phyloP scores from a whole-genome alignment of 1,140 invertebrate species.

The Aphaenogaster rudis region DNA sequence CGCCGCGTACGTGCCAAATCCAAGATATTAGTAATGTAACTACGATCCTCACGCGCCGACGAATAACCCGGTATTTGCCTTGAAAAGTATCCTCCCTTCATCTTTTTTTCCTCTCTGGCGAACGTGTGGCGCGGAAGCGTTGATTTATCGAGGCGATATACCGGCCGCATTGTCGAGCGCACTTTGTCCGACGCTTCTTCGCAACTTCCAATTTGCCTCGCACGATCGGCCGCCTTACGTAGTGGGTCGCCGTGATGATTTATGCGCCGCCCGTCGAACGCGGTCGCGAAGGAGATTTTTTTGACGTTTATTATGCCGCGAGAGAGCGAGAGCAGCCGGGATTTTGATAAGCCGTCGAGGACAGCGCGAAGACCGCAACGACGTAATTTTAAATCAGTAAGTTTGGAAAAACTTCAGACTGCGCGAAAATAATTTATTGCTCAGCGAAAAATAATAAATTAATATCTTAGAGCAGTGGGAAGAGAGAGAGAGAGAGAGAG shows the following conservation, averaged over 20 bases:
- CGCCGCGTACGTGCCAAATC: neutral
- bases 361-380: neutral
- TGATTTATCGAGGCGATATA: slow-evolving; percentile 51
- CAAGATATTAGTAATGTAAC: neutral
- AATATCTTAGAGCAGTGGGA: neutral
- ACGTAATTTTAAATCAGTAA: slow-evolving; percentile 31
- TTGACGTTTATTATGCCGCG: slow-evolving; percentile 39
- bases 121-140: slow-evolving; percentile 16
- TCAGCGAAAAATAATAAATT: slow-evolving; percentile 15
- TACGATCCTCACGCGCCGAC: neutral
- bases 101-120: neutral
- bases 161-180: slow-evolving; percentile 30
- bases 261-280: slow-evolving; percentile 9
- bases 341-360: slow-evolving; percentile 32
- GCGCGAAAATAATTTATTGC: neutral
- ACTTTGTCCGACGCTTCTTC: slow-evolving; percentile 38
- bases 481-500: too few relatives aligned
- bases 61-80: neutral
- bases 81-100: neutral
- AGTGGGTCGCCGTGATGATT: slow-evolving; percentile 33
- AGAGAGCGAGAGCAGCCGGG: neutral
- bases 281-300: slow-evolving; percentile 26
- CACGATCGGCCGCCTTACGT: slow-evolving; percentile 47
- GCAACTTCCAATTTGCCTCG: slow-evolving; percentile 54
- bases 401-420: neutral